Base-by-base conservation (phyloP, 2,888 invertebrate genomes). In the Amphipoea oculea region DNA sequence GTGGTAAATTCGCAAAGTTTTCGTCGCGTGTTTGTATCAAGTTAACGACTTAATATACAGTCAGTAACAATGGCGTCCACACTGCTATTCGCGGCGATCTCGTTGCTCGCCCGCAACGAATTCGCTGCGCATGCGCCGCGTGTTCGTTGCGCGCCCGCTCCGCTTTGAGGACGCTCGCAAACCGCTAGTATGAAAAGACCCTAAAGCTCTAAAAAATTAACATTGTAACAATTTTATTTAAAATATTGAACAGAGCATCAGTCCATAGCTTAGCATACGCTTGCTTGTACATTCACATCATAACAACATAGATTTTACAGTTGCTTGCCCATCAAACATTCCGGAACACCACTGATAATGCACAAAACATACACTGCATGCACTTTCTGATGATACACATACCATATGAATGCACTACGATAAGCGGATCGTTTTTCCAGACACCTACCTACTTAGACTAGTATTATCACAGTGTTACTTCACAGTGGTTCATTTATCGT, bases 281-380 rank as follows among this genome's bases (percentile, higher is more conserved):
- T 81, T 73, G 14, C 51, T 20, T 65, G 36, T 75, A 68, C 23
- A 73, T 5, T 57, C 23, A 51, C 4, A n/a, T 70, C 78, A 69
- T 66, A 81, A 83, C 89, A 88, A 90, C 89, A 90, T 89, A 92
- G 90, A 92, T 89, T 92, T 93, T 92, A 93, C 90, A 91, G 90
- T 90, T 93, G 93, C 94, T 83, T 92, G 88, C 89, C 85, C 82
- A 86, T 86, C 91, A 93, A 94, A 94, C 92, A 94, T 89, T 88
- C 88, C 89, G 86, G 84, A 88, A 90, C 88, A 88, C 82, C 84
- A 83, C n/a, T 78, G 84, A 79, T 89, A 88, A 90, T 90, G 83
- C 78, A 84, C 84, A 83, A 82, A 90, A 86, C 89, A 90, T 73
- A 81, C 84, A 78, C 71, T 88, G 70, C 76, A 68, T 73, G 70